These are phyloP conservation scores for Porites lutea DNA, from an alignment of 64 coral and sea anemone genomes.

Conservation along the genomic window DNA sequence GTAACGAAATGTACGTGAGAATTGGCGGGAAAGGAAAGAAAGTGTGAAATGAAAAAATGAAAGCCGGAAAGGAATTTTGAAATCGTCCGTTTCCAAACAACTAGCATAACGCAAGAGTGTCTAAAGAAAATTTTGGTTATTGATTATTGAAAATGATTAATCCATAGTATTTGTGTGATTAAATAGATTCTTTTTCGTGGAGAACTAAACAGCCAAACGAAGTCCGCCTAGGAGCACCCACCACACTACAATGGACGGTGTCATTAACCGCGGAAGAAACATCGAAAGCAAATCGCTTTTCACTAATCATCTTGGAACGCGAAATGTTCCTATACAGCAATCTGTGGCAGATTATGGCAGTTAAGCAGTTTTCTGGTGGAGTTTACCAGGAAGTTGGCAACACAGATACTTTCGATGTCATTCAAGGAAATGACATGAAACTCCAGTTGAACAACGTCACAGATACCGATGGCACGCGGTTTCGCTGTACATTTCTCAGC, in stretches of 20 bases:
- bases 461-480: conserved; percentile 14
- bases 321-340: conserved; percentile 60
- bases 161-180: not conserved
- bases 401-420: conserved; percentile 1
- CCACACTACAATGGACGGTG: conserved; percentile 52
- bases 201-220: not conserved
- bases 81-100: no score
- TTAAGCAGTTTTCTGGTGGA: conserved; percentile 36
- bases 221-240: conserved; percentile 1
- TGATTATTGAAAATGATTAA: no score
- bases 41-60: no score
- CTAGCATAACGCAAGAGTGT: no score
- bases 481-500: conserved; percentile 53
- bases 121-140: no score
- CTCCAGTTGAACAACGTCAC: conserved; percentile 14
- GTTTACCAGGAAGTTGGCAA: conserved; percentile 5
- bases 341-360: conserved; percentile 25
- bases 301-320: conserved; percentile 46
- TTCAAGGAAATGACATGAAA: conserved; percentile 11
- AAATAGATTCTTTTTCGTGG: conserved; percentile 12
- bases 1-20: no score
- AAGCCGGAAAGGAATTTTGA: no score
- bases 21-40: no score
- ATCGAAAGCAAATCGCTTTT: conserved; percentile 1
- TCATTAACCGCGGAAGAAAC: conserved; percentile 33